Evolutionary conservation across 2,113 vertebrate genomes (phyloP), one percentile per base, ranked within the genome.

Genomic region (Urocitellus parryii): DNA sequence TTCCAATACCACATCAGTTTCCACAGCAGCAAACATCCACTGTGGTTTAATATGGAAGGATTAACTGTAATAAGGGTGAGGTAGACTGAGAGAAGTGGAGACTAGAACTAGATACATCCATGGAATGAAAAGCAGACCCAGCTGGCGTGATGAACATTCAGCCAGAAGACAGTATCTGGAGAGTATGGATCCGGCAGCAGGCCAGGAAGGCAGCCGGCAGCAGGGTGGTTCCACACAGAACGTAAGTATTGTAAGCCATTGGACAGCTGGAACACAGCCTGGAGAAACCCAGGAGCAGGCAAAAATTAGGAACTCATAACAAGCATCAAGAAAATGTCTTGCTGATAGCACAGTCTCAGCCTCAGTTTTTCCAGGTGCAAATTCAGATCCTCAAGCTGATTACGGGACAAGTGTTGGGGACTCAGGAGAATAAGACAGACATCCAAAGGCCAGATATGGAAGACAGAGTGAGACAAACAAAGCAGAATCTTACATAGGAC

Each of bases 1-100:
- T 96, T 97, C 95, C 92, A 93, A n/a, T 27, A 74, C 87, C 83
- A 92, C 93, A 78, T 90, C 34, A 80, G 92, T 94, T 96, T 96
- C 90, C 92, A 97, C 53, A 45, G 80, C 77, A 93, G 95, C 87
- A 95, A 90, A 85, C 90, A 74, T 51, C 93, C 56, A 1, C 87
- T 87, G 24, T 80, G 56, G 80, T 68, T 93, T 96, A 83, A 77
- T 74, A 48, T 84, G 51, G 86, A 96, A 93, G 65, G 88, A 95
- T 93, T 88, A 94, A 90, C 94, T 48, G 63, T 82, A 76, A 58
- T 65, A 42, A 79, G 81, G 45, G 6, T 65, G 77, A 84, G 27
- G 90, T 39, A 12, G 77, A 51, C n/a, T 34, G 27, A 53, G 45
- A 90, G 83, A 91, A 73, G 67, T 29, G 74, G 86, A 94, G 34